A percentile compares a stretch with the other conserved stretches of the same genome.
phyloP scores from a whole-genome alignment of 2,888 invertebrate genomes.

The Cyclophora punctaria region DNA sequence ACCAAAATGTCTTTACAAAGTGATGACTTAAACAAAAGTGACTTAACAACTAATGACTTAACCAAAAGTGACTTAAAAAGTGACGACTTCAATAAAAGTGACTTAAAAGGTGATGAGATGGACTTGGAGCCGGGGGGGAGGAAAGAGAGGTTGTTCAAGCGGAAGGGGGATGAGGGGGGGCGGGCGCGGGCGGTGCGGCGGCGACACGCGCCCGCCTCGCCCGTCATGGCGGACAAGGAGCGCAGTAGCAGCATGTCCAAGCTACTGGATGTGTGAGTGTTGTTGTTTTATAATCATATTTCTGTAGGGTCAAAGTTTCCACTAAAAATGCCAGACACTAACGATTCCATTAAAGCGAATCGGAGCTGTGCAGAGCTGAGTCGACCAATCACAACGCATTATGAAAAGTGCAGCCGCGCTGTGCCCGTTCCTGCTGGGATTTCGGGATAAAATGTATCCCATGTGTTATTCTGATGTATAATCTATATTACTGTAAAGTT shows the following conservation, averaged over 20 bases:
- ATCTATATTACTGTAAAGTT: no score
- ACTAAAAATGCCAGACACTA: no score
- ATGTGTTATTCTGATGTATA: no score
- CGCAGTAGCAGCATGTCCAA: conserved; percentile 91
- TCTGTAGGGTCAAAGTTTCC: no score
- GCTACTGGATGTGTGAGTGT: conserved; percentile 80
- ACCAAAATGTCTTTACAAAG: neutral
- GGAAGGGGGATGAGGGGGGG: conserved; percentile 57
- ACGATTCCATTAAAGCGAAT: no score
- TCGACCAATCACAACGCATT: no score
- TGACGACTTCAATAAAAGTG: conserved; percentile 53
- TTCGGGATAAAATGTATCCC: no score
- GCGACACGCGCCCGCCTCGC: conserved; percentile 51
- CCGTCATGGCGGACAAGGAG: conserved; percentile 81
- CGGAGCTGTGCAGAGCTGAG: no score
- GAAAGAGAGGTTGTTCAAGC: conserved; percentile 62
- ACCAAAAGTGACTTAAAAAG: conserved; percentile 18
- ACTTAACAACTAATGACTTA: neutral
- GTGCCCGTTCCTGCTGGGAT: no score
- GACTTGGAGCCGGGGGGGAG: conserved; percentile 52
- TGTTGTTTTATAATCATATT: no score
- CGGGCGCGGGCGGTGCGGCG: conserved; percentile 46
- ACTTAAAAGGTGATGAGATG: conserved; percentile 11
- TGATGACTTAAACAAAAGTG: neutral
- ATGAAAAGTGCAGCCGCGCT: no score